Conservation (phyloP, 2,797 vertebrate species). For the Mastacembelus armatus region DNA sequence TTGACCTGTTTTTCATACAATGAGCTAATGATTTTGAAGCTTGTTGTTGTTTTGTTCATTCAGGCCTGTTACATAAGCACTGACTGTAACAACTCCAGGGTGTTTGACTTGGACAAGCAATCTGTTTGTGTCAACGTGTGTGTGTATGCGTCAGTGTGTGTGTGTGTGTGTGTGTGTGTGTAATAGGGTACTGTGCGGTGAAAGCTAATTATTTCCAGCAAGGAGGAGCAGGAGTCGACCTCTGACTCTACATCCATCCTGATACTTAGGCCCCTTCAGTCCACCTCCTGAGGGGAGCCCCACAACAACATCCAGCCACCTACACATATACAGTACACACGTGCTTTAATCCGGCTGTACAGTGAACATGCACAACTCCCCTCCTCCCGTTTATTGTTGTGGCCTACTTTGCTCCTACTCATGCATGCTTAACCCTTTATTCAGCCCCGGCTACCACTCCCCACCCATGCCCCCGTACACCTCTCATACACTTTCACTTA, state of each 20-base stretch:
- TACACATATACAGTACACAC: conserved; percentile 13
- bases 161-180: conserved; percentile 20
- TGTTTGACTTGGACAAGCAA: conserved; percentile 42
- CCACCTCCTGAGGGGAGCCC: conserved; percentile 42
- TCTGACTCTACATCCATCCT: conserved; percentile 47
- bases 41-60: conserved; percentile 75
- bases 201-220: conserved; percentile 64
- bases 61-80: conserved; percentile 72
- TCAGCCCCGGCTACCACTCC: conserved; percentile 42
- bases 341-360: conserved; percentile 49
- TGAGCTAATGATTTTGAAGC: conserved; percentile 53
- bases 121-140: conserved; percentile 42
- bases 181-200: conserved; percentile 21
- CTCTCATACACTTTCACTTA: conserved; percentile 40
- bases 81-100: conserved; percentile 66
- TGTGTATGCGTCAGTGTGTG: conserved; percentile 34
- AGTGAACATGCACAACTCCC: conserved; percentile 46
- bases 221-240: conserved; percentile 51
- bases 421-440: conserved; percentile 81
- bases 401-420: conserved; percentile 82
- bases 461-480: not conserved
- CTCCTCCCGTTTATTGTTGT: conserved; percentile 69
- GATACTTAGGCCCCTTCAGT: conserved; percentile 18
- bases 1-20: conserved; percentile 26
- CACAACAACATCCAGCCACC: conserved; percentile 56